phyloP scores from a whole-genome alignment of 2,888 invertebrate species.

The Oscheius sp. region DNA sequence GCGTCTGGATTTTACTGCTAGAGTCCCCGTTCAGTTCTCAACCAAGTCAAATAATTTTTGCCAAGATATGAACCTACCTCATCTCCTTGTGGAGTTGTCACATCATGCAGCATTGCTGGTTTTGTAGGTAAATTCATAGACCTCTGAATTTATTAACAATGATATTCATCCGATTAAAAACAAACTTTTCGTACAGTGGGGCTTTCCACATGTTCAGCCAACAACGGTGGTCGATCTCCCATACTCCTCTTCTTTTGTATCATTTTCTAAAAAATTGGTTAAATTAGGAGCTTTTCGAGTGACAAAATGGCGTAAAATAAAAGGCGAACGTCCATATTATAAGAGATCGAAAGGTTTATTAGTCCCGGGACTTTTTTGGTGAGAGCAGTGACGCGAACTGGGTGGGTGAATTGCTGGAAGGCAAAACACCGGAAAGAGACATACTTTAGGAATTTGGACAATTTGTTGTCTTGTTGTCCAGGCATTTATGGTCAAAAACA shows the following conservation, averaged over 20 bases:
- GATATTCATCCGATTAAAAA: neutral
- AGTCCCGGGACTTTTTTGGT: neutral
- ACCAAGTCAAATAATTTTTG: too few relatives aligned
- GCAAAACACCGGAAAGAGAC: constrained; percentile 23
- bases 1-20: too few relatives aligned
- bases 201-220: neutral
- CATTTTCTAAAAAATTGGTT: constrained; percentile 1
- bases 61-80: constrained; percentile 15
- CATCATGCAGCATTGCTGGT: constrained; percentile 12
- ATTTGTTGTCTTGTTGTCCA: neutral
- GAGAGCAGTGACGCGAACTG: neutral
- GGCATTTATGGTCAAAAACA: neutral
- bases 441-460: neutral
- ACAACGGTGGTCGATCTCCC: constrained; percentile 2
- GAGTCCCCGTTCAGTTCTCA: too few relatives aligned
- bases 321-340: neutral
- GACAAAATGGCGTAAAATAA: neutral
- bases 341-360: neutral
- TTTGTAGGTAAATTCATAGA: constrained; percentile 1
- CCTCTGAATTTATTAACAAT: neutral
- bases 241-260: neutral
- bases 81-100: constrained; percentile 8
- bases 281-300: neutral
- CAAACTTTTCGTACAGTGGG: constrained; percentile 5
- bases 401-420: neutral